Evolutionary conservation across 1,140 invertebrate species (phyloP).

Genomic region (Wiebesia pumilae): DNA sequence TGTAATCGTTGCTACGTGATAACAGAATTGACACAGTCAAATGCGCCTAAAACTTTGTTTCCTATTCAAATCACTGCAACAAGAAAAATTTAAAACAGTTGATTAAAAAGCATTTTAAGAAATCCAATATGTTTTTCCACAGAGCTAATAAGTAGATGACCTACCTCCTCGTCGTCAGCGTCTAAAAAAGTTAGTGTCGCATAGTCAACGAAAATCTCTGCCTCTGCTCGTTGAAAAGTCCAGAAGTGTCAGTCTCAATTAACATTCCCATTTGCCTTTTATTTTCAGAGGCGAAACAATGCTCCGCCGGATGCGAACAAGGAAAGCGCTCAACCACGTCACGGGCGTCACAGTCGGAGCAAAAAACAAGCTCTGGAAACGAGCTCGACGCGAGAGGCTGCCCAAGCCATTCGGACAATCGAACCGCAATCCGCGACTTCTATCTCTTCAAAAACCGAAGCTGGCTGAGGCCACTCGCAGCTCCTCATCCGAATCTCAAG

Average conservation of each 20-base stretch:
- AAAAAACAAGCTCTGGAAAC: not conserved
- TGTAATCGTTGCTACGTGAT: not conserved
- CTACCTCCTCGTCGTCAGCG: not conserved
- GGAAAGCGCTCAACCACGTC: not conserved
- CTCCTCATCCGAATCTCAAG: not conserved
- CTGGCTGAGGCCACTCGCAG: not conserved
- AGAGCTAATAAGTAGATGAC: not conserved
- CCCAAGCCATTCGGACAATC: not conserved
- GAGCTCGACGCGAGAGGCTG: not conserved
- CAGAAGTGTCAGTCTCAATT: not conserved
- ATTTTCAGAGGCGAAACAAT: slow-evolving; percentile 20
- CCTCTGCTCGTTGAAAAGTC: not conserved
- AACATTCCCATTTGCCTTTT: slow-evolving; percentile 32
- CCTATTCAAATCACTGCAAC: too few species aligned
- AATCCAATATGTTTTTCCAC: not conserved
- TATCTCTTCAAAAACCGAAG: not conserved
- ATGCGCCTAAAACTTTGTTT: too few species aligned
- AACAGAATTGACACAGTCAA: too few species aligned
- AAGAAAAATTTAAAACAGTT: too few species aligned
- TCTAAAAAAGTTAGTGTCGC: not conserved
- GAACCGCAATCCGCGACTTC: too few species aligned
- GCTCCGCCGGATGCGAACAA: not conserved
- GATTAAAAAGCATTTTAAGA: not conserved
- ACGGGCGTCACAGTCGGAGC: not conserved
- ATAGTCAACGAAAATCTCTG: not conserved